Conservation (phyloP, 35 echinoderm and acorn worm species). For the Eucidaris tribuloides region DNA sequence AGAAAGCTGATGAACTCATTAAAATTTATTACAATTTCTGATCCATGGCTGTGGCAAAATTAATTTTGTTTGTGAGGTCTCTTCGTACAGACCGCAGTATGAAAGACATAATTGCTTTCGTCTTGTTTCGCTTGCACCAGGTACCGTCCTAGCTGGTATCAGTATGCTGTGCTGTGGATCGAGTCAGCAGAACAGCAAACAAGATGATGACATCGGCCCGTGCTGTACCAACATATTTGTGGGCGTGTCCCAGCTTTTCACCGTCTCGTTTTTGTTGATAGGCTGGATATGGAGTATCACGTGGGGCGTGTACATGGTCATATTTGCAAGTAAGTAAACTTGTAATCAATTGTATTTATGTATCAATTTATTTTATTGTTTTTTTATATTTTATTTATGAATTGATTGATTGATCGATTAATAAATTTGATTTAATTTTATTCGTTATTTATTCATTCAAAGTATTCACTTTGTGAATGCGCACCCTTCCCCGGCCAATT, state of each 20-base stretch:
- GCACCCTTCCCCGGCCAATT: not conserved
- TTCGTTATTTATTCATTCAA: not conserved
- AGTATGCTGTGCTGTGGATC: slow-evolving; percentile 80
- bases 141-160: slow-evolving; percentile 81
- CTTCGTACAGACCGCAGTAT: no score
- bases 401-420: not conserved
- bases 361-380: not conserved
- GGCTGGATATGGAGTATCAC: slow-evolving; percentile 99
- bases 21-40: no score
- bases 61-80: no score
- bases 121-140: no score
- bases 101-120: no score
- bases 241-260: slow-evolving; percentile 89
- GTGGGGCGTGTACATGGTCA: slow-evolving; percentile 89
- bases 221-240: slow-evolving; percentile 86
- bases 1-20: no score
- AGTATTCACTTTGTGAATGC: not conserved
- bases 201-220: slow-evolving; percentile 62
- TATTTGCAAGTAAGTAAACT: slow-evolving; percentile 78
- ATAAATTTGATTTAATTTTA: not conserved
- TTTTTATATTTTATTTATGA: not conserved
- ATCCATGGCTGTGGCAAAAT: no score
- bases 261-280: slow-evolving; percentile 80
- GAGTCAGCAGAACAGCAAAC: slow-evolving; percentile 36
- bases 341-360: not conserved